Evolutionary conservation across 2,888 invertebrate genomes (phyloP).

Genomic region (Aleiodes leptofemur): DNA sequence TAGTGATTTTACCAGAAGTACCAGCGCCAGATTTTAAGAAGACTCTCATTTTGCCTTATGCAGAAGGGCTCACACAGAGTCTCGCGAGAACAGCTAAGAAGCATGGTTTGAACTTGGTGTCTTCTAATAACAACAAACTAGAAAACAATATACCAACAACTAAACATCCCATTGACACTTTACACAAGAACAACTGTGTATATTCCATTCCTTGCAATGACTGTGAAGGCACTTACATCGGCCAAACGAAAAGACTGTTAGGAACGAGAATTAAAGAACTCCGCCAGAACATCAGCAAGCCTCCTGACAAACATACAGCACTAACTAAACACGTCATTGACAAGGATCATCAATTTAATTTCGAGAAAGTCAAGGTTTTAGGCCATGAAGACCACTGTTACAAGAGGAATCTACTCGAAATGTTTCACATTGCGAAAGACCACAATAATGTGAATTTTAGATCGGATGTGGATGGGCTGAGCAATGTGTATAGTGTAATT

Average conservation of each 20-base stretch:
- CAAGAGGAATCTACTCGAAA: conserved; percentile 20
- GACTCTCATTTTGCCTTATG: no score
- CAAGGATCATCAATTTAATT: background rate
- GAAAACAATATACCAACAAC: no score
- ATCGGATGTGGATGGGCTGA: conserved; percentile 19
- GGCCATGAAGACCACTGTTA: background rate
- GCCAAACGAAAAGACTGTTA: conserved; percentile 21
- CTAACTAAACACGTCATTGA: background rate
- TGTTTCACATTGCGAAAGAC: conserved; percentile 31
- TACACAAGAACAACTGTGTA: no score
- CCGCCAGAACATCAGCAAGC: background rate
- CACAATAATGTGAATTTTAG: conserved; percentile 20
- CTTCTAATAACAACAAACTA: no score
- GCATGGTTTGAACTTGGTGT: no score
- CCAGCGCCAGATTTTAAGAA: no score
- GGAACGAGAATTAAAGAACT: conserved; percentile 6
- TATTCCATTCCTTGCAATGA: no score
- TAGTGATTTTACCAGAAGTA: background rate
- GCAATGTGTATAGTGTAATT: conserved; percentile 16
- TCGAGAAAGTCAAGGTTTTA: background rate
- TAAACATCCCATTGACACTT: no score
- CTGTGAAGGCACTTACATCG: background rate
- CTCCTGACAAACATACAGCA: background rate
- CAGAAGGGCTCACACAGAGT: no score
- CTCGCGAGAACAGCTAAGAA: no score